Conservation (phyloP, 2,888 invertebrate genomes). For the Acanthococcus lagerstroemiae region DNA sequence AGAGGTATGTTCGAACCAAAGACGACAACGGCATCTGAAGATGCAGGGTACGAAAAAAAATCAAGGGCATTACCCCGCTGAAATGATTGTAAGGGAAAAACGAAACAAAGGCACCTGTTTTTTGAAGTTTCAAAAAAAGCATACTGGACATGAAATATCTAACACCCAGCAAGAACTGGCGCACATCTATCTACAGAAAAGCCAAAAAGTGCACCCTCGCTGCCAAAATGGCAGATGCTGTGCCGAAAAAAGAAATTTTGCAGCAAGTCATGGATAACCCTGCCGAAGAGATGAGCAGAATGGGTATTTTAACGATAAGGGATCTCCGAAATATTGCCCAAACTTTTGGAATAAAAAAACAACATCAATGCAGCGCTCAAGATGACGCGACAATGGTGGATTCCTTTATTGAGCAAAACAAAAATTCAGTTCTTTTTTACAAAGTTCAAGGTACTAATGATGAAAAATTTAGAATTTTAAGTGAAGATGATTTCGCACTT, state of each 20-base stretch:
- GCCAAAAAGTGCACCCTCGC: neutral
- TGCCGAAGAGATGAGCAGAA: neutral
- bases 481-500: constrained; percentile 14
- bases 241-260: neutral
- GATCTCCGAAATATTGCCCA: neutral
- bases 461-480: neutral
- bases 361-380: neutral
- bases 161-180: neutral
- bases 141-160: constrained; percentile 5
- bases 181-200: constrained; percentile 8
- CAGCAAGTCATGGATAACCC: too few relatives aligned
- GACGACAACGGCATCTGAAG: constrained; percentile 7
- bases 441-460: neutral
- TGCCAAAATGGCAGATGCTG: neutral
- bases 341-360: neutral
- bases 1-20: too few relatives aligned
- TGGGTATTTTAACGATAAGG: neutral
- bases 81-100: neutral
- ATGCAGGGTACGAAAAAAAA: constrained; percentile 13
- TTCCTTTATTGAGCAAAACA: constrained; percentile 4
- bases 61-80: constrained; percentile 3
- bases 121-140: constrained; percentile 2
- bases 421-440: constrained; percentile 10
- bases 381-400: neutral
- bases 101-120: constrained; percentile 2